A percentile compares a stretch with the other conserved stretches of the same genome.
phyloP scores from a whole-genome alignment of 2,797 vertebrate genomes.

The Pipistrellus kuhlii region DNA sequence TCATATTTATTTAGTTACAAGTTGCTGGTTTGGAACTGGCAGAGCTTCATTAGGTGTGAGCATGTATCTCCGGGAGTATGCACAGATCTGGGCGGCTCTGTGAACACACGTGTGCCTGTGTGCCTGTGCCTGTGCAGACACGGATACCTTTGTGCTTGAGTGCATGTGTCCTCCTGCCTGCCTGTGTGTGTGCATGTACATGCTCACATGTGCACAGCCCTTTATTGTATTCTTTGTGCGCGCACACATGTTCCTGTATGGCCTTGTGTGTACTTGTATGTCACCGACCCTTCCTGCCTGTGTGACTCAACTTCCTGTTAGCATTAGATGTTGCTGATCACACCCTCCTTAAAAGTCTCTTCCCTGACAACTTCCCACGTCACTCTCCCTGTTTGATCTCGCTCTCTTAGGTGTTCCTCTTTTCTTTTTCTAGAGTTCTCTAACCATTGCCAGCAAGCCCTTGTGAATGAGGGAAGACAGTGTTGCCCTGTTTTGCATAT shows the following conservation, averaged over 20 bases:
- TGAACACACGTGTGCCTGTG: background rate
- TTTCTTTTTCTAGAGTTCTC: background rate
- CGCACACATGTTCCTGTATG: background rate
- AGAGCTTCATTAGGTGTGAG: constrained; percentile 83
- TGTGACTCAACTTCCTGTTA: background rate
- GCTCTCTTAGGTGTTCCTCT: background rate
- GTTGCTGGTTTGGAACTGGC: constrained; percentile 84
- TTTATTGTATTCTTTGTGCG: background rate
- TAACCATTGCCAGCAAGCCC: background rate
- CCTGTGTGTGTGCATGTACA: background rate
- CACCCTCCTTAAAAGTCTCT: background rate
- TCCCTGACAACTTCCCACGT: background rate
- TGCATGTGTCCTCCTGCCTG: background rate
- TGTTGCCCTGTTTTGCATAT: background rate
- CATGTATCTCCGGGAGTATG: background rate
- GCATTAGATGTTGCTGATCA: background rate
- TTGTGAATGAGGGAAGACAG: background rate
- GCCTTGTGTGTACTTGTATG: background rate
- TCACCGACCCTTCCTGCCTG: background rate
- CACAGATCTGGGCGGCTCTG: background rate
- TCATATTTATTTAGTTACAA: constrained; percentile 88
- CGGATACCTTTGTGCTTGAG: background rate
- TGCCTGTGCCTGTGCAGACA: background rate
- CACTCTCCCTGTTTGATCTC: background rate
- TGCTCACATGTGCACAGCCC: rapidly evolving